Base-by-base conservation (phyloP, 1,140 invertebrate species). In the Psilanteris sp. region DNA sequence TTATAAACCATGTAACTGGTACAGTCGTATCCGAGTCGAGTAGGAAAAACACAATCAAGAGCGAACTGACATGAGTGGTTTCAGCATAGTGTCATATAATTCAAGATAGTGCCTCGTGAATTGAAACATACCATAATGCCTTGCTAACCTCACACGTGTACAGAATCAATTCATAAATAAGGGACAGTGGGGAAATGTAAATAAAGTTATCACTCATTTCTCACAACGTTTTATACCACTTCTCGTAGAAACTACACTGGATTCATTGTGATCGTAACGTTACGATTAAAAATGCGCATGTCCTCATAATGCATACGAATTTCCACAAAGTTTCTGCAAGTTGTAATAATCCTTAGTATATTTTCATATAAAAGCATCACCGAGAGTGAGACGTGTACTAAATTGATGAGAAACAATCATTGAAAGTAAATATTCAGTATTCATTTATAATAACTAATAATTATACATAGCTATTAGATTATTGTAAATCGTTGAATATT, bases 1-100 rank as follows among this genome's bases (percentile, higher is more conserved):
- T 88, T 64, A 81, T 82, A 59, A 87, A 88, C 81, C 85, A 88
- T 80, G 77, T 80, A 27, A 80, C 80, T 62, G 83, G 81, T 83
- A 84, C 44, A 11, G 70, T 78, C 41, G 62, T 71, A 13, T 72
- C 75, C 32, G 74, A 77, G 52, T 68, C 74, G 15, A 67, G 36
- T 32, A 54, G 74, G 57, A 77, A 77, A 31, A 77, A 67, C 39
- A 66, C 74, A 48, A 77, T 77, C 54, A 77, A 77, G 48, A 70
- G 48, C 61, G 74, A 77, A 72, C 32, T 71, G 32, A 77, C 74
- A 77, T 77, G 74, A 77, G 39, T 55, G 48, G 67, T 72, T 41
- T 46, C 54, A 52, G 48, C 41, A 31, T 37, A 66, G 59, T 71
- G 62, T 67, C 59, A 71, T 50, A 62, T 62, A 54, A 67, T 71